Conservation (phyloP, 2,888 invertebrate species). For the Cephus runcator region DNA sequence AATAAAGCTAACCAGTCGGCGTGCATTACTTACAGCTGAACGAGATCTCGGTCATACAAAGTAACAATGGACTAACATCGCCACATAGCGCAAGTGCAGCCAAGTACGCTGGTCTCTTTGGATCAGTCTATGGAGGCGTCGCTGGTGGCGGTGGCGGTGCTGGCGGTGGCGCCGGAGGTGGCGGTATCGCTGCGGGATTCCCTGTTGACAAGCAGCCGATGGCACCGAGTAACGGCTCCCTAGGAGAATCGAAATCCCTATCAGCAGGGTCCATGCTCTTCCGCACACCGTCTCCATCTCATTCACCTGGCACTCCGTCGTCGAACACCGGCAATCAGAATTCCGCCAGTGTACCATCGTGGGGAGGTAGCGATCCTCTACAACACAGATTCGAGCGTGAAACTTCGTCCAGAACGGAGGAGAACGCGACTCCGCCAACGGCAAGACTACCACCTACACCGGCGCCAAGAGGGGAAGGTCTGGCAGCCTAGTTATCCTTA, state of each 20-base stretch:
- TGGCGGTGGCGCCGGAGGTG: slow-evolving; percentile 59
- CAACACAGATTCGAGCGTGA: slow-evolving; percentile 71
- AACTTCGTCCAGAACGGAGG: slow-evolving; percentile 62
- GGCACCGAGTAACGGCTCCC: slow-evolving; percentile 68
- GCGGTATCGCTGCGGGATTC: slow-evolving; percentile 58
- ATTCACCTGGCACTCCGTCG: slow-evolving; percentile 64
- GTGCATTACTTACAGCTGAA: slow-evolving; percentile 72
- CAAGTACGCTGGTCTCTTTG: slow-evolving; percentile 81
- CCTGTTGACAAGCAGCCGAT: slow-evolving; percentile 68
- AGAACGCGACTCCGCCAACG: slow-evolving; percentile 62
- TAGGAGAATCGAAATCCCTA: slow-evolving; percentile 64
- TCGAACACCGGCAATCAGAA: slow-evolving; percentile 60
- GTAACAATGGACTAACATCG: slow-evolving; percentile 75
- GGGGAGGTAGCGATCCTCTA: slow-evolving; percentile 66
- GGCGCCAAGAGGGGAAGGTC: slow-evolving; percentile 75
- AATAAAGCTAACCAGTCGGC: slow-evolving; percentile 38
- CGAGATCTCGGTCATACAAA: slow-evolving; percentile 83
- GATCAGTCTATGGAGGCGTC: slow-evolving; percentile 73
- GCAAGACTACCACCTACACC: slow-evolving; percentile 72
- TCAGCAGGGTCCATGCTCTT: slow-evolving; percentile 62
- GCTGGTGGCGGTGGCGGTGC: slow-evolving; percentile 32
- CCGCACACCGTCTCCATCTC: slow-evolving; percentile 60
- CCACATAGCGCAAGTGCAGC: slow-evolving; percentile 66
- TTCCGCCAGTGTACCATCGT: slow-evolving; percentile 65
- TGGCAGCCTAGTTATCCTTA: slow-evolving; percentile 70